Base-by-base conservation (phyloP, 2,888 invertebrate genomes). In the Aricia artaxerxes region DNA sequence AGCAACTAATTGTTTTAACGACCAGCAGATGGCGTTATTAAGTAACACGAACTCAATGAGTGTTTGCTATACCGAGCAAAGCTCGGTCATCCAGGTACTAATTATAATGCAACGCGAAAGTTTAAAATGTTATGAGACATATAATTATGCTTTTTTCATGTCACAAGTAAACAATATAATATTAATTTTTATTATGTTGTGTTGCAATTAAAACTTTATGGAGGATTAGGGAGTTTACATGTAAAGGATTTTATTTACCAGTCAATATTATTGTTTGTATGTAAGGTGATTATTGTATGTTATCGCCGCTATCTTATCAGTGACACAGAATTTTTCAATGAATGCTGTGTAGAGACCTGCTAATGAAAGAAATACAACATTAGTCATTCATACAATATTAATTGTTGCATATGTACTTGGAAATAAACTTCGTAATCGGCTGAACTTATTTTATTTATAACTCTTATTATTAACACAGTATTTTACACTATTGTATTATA, bases 271-370 rank as follows among this genome's bases (percentile, higher is more conserved):
- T 69, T 69, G 64, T 31, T 64, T 64, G 31, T 61, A 31, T 61
- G 61, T 69, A 69, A 31, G 4, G 64, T 69, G 35, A 31, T 69
- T 69, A 69, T 35, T 4, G 4, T 31, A 35, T 69, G 31, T 31
- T 35, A 69, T 69, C 64, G 35, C 64, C 1, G 31, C 35, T 69
- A 31, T 69, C 64, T 69, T 69, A 61, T 61, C 61, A 61, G 9
- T 69, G 64, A 31, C 64, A 69, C 64, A 69, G 31, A 69, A 35
- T 69, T 69, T 69, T 69, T 69, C 64, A 69, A 69, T 69, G 31
- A 69, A 69, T 35, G 64, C 64, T 69, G 31, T 31, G 31, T 35
- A 13, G 35, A 61, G 61, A 24, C 61, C 24, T 24, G 7, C 61
- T 16, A 57, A 61, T 24, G 61, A 61, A 61, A 49, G 49, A 61